Percentiles rank a stretch among this genome's conserved stretches.
Conservation (phyloP, 2,113 vertebrate genomes). For the Poecile atricapillus region DNA sequence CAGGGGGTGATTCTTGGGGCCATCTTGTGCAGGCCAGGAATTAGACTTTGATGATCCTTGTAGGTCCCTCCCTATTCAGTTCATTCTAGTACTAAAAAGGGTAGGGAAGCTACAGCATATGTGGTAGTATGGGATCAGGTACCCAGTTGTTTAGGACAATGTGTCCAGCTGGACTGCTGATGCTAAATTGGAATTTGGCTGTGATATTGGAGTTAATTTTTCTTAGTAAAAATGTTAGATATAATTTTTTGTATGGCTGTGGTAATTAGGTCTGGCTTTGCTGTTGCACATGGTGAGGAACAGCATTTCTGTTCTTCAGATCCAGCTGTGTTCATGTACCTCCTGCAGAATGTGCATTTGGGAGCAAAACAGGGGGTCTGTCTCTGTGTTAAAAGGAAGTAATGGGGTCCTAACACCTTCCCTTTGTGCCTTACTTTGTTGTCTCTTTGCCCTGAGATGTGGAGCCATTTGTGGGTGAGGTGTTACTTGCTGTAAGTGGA, state of each 20-base stretch:
- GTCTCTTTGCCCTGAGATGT: background rate
- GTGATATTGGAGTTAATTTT: background rate
- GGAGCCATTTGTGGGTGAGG: background rate
- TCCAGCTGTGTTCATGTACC: background rate
- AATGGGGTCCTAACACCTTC: background rate
- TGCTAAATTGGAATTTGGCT: background rate
- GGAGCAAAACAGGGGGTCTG: background rate
- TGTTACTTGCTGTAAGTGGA: background rate
- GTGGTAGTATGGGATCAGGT: rapidly evolving
- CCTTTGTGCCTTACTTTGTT: background rate
- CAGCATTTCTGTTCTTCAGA: background rate
- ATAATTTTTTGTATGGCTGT: background rate
- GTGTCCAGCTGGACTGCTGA: background rate
- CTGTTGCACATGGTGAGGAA: background rate
- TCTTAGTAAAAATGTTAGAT: background rate
- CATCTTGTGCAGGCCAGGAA: background rate
- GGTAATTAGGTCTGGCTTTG: background rate
- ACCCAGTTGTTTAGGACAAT: background rate
- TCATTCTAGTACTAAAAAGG: background rate
- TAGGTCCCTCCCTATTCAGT: background rate
- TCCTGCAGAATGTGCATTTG: background rate
- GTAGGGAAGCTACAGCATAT: background rate
- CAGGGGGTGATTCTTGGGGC: background rate
- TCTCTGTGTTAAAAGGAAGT: background rate
- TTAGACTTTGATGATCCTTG: background rate